phyloP scores from a whole-genome alignment of 2,797 vertebrate species.

The Tragopan temminckii region DNA sequence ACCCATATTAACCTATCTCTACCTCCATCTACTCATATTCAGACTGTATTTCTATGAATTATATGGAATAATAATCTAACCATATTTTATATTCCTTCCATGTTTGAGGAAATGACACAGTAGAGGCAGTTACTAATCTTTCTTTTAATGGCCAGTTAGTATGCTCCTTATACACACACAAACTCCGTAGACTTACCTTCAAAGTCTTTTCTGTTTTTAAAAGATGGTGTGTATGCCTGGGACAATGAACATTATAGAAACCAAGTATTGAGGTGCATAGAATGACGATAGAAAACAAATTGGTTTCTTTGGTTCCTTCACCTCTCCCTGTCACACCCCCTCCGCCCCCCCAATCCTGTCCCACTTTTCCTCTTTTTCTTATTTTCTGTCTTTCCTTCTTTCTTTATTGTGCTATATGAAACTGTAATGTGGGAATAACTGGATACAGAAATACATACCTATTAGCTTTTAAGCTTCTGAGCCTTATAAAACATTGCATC shows the following conservation, averaged over 20 bases:
- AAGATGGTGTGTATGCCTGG: background rate
- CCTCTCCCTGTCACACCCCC: background rate
- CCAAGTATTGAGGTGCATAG: background rate
- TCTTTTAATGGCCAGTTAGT: conserved; percentile 80
- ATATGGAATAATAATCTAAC: conserved; percentile 82
- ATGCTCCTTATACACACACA: conserved; percentile 81
- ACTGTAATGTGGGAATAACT: background rate
- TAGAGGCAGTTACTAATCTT: conserved; percentile 81
- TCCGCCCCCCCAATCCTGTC: rapidly evolving
- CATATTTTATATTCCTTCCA: background rate
- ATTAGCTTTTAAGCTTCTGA: background rate
- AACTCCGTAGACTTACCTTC: background rate
- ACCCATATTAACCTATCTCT: conserved; percentile 79
- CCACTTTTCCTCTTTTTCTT: background rate
- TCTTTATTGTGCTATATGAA: background rate
- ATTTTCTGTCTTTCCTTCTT: background rate
- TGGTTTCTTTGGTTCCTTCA: background rate
- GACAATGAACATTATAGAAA: background rate
- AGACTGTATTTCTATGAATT: conserved; percentile 81
- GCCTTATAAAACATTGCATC: background rate
- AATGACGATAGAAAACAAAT: background rate
- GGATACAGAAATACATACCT: background rate
- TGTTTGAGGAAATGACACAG: conserved; percentile 75
- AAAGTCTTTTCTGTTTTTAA: conserved; percentile 66
- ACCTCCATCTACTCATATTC: background rate